phyloP scores from a whole-genome alignment of 2,113 vertebrate genomes.

The Dolichotis patagonum region DNA sequence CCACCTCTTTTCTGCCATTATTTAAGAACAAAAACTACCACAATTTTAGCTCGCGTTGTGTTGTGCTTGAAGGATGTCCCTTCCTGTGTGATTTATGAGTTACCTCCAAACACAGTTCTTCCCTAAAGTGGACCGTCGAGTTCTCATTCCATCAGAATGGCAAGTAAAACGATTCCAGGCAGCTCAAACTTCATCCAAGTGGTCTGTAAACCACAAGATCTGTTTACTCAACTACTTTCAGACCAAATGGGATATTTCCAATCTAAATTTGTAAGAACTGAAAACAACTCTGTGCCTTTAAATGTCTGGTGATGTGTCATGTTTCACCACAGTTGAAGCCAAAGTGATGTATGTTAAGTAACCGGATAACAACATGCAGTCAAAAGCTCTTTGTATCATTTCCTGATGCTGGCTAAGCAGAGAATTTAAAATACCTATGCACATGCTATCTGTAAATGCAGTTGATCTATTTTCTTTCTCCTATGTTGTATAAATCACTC shows the following conservation, averaged over 20 bases:
- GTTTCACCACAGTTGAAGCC: slow-evolving; percentile 69
- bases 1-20: not conserved
- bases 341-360: slow-evolving; percentile 38
- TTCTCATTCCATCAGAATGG: slow-evolving; percentile 64
- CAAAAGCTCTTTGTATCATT: slow-evolving; percentile 17
- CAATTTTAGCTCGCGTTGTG: not conserved
- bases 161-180: slow-evolving; percentile 67
- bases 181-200: slow-evolving; percentile 68
- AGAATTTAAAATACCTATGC: slow-evolving; percentile 65
- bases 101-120: slow-evolving; percentile 56
- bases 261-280: slow-evolving; percentile 74
- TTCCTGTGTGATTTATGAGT: slow-evolving; percentile 44
- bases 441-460: not conserved
- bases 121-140: slow-evolving; percentile 63
- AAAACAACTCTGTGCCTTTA: slow-evolving; percentile 75
- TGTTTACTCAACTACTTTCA: slow-evolving; percentile 67
- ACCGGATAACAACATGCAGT: slow-evolving; percentile 72
- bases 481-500: not conserved
- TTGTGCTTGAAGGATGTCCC: slow-evolving; percentile 19
- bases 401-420: not conserved
- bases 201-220: slow-evolving; percentile 76
- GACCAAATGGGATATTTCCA: slow-evolving; percentile 70
- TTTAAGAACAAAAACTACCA: not conserved
- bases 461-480: slow-evolving; percentile 23
- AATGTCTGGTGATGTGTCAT: slow-evolving; percentile 69